Conservation (phyloP, 2,888 invertebrate genomes). For the Gastracanthus pulcherrimus region DNA sequence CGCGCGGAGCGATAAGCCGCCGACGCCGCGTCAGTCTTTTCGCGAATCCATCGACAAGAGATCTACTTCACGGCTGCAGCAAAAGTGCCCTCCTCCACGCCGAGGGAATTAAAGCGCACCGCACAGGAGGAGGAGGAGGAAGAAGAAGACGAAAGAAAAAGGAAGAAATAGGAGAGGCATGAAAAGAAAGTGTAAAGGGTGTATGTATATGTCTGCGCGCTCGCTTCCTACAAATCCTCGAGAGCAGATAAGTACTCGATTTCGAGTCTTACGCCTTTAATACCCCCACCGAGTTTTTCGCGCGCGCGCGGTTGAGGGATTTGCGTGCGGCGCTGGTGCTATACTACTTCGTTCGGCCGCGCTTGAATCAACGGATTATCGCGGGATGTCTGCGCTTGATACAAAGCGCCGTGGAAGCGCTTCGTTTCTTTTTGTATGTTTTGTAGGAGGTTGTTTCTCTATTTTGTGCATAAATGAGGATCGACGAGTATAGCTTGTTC, state of each 20-base stretch:
- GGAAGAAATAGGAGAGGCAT: neutral
- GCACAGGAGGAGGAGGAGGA: neutral
- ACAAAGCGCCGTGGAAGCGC: no score
- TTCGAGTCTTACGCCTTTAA: constrained; percentile 46
- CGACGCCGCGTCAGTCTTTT: neutral
- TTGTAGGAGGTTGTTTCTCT: no score
- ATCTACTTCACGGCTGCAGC: neutral
- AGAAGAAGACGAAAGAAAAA: neutral
- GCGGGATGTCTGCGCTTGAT: no score
- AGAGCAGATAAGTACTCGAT: constrained; percentile 42
- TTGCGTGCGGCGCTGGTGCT: no score
- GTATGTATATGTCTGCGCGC: no score
- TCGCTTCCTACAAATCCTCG: constrained; percentile 25
- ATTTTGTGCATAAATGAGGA: no score
- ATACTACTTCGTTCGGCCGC: neutral
- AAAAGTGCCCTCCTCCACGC: constrained; percentile 9
- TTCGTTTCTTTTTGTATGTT: no score
- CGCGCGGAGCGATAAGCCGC: constrained; percentile 18
- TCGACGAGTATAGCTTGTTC: no score
- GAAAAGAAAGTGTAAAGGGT: neutral
- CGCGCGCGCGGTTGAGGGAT: constrained; percentile 10
- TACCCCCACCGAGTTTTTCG: constrained; percentile 19
- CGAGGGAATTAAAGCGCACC: constrained; percentile 21
- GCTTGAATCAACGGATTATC: constrained; percentile 29
- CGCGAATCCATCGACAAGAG: constrained; percentile 35